Conservation (phyloP, 1,140 invertebrate species). For the Papilio aristodemus region DNA sequence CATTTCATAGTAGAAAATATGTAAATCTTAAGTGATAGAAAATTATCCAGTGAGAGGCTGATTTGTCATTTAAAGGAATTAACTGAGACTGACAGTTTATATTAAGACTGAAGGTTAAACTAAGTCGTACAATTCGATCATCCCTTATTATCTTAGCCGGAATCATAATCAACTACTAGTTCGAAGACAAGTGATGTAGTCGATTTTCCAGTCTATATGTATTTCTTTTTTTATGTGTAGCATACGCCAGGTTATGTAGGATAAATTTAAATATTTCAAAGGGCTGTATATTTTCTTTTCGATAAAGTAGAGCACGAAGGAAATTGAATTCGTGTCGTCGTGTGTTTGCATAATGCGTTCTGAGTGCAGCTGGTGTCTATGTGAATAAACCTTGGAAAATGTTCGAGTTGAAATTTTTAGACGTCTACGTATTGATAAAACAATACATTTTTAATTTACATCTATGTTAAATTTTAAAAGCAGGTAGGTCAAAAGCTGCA, state of each 20-base stretch:
- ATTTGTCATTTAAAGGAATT: too few relatives aligned
- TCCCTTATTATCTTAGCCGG: too few relatives aligned
- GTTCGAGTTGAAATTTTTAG: neutral
- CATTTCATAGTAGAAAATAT: too few relatives aligned
- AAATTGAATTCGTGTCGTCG: constrained; percentile 15
- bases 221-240: neutral
- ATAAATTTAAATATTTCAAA: neutral
- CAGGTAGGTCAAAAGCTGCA: neutral
- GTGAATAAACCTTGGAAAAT: neutral
- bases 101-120: too few relatives aligned
- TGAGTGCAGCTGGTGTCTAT: constrained; percentile 1
- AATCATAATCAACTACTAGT: too few relatives aligned
- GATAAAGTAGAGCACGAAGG: constrained; percentile 10
- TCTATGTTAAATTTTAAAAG: neutral
- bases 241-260: neutral
- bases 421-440: neutral
- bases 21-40: too few relatives aligned
- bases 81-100: too few relatives aligned
- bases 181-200: too few relatives aligned
- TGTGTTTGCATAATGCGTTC: constrained; percentile 9
- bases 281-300: neutral
- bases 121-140: too few relatives aligned
- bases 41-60: too few relatives aligned
- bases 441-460: neutral
- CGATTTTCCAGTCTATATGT: too few relatives aligned